Conservation (phyloP, 1,140 invertebrate species). For the Orchestia grillus region DNA sequence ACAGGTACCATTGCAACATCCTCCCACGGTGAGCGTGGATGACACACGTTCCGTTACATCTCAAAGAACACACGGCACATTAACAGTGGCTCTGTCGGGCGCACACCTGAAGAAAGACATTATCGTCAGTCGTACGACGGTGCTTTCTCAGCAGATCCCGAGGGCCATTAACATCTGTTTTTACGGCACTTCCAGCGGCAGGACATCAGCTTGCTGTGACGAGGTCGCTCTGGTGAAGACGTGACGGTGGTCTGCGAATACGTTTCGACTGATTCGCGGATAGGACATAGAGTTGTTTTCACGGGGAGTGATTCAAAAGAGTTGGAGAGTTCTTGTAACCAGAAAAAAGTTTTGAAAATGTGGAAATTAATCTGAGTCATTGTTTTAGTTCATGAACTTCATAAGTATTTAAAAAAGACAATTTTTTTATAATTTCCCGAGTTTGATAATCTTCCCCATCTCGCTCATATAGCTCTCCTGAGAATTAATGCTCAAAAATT, state of each 20-base stretch:
- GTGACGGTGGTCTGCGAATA: not conserved
- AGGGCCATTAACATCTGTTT: not conserved
- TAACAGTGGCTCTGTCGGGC: not conserved
- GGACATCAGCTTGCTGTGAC: not conserved
- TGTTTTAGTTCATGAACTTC: not conserved
- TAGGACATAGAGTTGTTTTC: not conserved
- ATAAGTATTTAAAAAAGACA: too few relatives aligned
- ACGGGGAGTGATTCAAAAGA: not conserved
- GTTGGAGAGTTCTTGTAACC: not conserved
- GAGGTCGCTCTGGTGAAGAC: not conserved
- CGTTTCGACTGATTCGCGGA: not conserved
- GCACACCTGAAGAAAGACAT: not conserved
- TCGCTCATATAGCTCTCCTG: too few relatives aligned
- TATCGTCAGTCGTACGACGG: not conserved
- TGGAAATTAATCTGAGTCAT: not conserved
- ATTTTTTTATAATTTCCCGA: too few relatives aligned
- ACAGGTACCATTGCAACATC: too few relatives aligned
- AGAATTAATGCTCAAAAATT: too few relatives aligned
- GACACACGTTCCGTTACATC: too few relatives aligned
- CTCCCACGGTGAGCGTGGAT: too few relatives aligned
- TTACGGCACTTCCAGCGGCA: not conserved
- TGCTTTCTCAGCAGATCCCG: not conserved
- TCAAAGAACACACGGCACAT: too few relatives aligned
- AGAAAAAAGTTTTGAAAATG: not conserved
- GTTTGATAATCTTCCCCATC: too few relatives aligned